Base-by-base conservation (phyloP, 2,888 invertebrate species). In the Drosophila leonis region DNA sequence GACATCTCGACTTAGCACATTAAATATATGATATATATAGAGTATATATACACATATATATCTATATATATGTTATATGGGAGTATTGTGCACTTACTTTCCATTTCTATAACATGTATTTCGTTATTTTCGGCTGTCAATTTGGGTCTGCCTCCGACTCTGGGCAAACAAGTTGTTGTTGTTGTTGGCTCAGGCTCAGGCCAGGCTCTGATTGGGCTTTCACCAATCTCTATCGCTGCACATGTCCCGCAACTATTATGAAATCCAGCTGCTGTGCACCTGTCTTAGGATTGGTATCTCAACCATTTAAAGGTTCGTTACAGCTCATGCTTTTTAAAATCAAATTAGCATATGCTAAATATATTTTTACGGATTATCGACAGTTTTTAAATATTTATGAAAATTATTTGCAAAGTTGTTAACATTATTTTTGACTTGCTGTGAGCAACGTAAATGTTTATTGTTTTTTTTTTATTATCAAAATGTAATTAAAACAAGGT, bases 131-230 rank as follows among this genome's bases (percentile, higher is more conserved):
- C 20, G 59, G 55, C 42, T 65, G 54, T 65, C 73, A 65, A 56
- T 49, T 55, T 54, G 41, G 48, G n/a, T 35, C 20, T 9, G 51
- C 35, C 42, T 10, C 24, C 18, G 49, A 20, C 27, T 27, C 42
- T 35, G 37, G 27, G 24, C 42, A 68, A 80, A 82, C 87, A 55
- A 80, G 75, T 78, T 78, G 57, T 42, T 55, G 51, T 37, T 49
- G 54, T 31, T 46, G n/a, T n/a, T n/a, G n/a, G n/a, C 24, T 24
- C 24, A 24, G 24, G 24, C 46, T 31, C 35, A 20, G 41, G 52
- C 59, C 57, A 51, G 54, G 60, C 54, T 56, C 57, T 48, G 42
- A 13, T 61, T 69, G 72, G 75, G 83, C 83, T 83, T 83, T 83
- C 83, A 83, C 87, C 65, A 65, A 24, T 46, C 44, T 48, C 59